Percentiles rank a stretch among this genome's conserved stretches.
Conservation (phyloP, 2,888 invertebrate species). For the Sthenelais limicola region DNA sequence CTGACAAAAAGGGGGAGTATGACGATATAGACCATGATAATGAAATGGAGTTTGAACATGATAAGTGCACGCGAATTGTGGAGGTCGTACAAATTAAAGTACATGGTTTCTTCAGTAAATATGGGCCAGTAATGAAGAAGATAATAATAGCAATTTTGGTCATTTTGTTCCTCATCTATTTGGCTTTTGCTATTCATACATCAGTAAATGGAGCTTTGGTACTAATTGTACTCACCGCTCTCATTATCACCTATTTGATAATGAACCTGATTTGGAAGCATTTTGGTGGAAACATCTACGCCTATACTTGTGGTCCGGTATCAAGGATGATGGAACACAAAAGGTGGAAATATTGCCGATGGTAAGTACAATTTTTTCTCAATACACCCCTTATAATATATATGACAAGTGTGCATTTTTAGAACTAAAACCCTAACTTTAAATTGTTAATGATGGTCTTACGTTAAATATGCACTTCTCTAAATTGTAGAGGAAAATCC, state of each 20-base stretch:
- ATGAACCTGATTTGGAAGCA: conserved; percentile 36
- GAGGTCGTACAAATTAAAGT: conserved; percentile 6
- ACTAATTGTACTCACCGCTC: conserved; percentile 44
- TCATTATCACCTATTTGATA: conserved; percentile 33
- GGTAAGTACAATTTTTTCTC: no score
- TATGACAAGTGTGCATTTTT: no score
- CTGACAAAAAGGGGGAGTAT: no score
- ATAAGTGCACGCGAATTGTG: background rate
- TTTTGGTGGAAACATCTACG: conserved; percentile 7
- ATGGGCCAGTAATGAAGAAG: background rate
- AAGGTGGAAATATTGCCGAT: conserved; percentile 33
- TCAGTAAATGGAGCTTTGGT: background rate
- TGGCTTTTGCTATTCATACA: conserved; percentile 10
- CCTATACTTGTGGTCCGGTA: background rate
- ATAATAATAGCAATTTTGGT: background rate
- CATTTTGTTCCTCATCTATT: background rate
- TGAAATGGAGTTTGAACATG: conserved; percentile 15
- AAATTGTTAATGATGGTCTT: no score
- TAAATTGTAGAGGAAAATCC: no score
- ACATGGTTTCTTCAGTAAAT: background rate
- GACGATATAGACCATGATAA: background rate
- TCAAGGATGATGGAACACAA: background rate
- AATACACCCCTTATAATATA: no score
- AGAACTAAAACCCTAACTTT: no score
- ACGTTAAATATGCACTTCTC: no score